Evolutionary conservation across 2,888 invertebrate genomes (phyloP).

Genomic region (Drosophila quinaria): DNA sequence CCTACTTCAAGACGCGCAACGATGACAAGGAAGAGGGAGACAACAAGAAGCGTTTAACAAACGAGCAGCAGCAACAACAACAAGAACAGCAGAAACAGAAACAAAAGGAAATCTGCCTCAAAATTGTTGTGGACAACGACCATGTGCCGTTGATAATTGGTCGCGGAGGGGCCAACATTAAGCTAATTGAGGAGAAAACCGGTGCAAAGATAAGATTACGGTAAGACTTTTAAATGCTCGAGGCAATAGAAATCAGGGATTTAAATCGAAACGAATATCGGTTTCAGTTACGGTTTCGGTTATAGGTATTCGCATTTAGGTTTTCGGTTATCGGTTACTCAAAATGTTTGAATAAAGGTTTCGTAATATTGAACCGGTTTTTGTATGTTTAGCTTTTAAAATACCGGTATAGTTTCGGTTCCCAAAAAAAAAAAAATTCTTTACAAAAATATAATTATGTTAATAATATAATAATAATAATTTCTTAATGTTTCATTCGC

Average conservation of each 20-base stretch:
- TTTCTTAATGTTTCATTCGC: too few relatives aligned
- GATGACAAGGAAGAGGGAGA: conserved; percentile 84
- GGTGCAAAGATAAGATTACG: conserved; percentile 88
- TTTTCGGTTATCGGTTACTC: too few relatives aligned
- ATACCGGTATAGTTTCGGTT: too few relatives aligned
- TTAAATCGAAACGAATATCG: too few relatives aligned
- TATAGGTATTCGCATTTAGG: too few relatives aligned
- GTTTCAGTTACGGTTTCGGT: too few relatives aligned
- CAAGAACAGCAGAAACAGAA: conserved; percentile 40
- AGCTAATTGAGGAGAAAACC: conserved; percentile 90
- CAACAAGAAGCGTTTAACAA: conserved; percentile 21
- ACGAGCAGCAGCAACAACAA: conserved; percentile 45
- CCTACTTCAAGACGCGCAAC: conserved; percentile 89
- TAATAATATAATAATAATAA: too few relatives aligned
- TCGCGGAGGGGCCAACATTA: conserved; percentile 91
- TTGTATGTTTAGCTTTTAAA: too few relatives aligned
- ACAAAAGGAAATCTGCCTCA: conserved; percentile 86
- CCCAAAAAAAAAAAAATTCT: too few relatives aligned
- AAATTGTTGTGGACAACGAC: conserved; percentile 88
- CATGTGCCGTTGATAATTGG: conserved; percentile 90
- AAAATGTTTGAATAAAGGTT: too few relatives aligned
- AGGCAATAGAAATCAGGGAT: background rate
- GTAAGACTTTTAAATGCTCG: conserved; percentile 60
- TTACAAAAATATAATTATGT: too few relatives aligned
- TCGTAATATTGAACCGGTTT: too few relatives aligned